phyloP scores from a whole-genome alignment of 2,888 invertebrate species.

The Agriopis aurantiaria region DNA sequence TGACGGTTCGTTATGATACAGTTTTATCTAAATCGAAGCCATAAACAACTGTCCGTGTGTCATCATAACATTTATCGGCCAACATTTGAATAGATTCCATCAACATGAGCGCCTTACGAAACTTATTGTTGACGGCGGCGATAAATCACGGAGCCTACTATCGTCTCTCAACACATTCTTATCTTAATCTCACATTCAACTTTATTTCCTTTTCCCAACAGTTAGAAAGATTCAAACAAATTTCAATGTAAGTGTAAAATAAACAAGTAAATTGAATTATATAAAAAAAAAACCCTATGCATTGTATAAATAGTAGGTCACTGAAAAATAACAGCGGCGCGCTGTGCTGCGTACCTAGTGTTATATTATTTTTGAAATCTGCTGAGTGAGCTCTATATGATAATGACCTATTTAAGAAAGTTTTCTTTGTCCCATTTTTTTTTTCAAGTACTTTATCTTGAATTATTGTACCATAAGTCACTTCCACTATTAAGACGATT shows the following conservation, averaged over 20 bases:
- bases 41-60: conserved; percentile 14
- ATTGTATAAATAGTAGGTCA: too few relatives aligned
- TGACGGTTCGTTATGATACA: not conserved
- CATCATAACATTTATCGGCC: conserved; percentile 9
- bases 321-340: too few relatives aligned
- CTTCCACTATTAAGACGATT: too few relatives aligned
- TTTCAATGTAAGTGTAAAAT: not conserved
- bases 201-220: not conserved
- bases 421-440: too few relatives aligned
- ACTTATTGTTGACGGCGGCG: conserved; percentile 21
- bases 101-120: conserved; percentile 6
- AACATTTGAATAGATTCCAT: conserved; percentile 17
- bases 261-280: not conserved
- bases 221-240: not conserved
- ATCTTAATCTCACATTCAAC: not conserved
- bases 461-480: too few relatives aligned
- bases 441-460: too few relatives aligned
- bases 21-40: conserved; percentile 6
- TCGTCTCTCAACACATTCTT: not conserved
- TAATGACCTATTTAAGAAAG: too few relatives aligned
- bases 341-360: too few relatives aligned
- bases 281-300: too few relatives aligned
- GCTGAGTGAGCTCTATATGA: too few relatives aligned
- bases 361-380: too few relatives aligned
- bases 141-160: conserved; percentile 25